These are phyloP conservation scores for Oophaga pumilio DNA, from an alignment of 2,113 vertebrate species.

Conservation along the genomic window DNA sequence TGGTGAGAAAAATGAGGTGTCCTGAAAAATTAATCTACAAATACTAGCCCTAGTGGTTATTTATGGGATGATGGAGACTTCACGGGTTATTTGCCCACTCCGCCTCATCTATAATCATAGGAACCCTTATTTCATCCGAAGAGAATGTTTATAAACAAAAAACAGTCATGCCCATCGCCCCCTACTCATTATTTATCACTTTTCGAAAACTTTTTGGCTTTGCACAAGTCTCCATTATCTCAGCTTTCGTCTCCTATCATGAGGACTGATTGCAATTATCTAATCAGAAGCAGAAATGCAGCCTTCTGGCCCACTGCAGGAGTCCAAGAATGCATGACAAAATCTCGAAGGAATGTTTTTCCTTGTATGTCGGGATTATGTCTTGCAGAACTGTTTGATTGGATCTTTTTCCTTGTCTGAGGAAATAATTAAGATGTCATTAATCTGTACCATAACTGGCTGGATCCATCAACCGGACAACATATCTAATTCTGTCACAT, in stretches of 20 bases:
- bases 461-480: background rate
- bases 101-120: too few species aligned
- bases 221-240: slow-evolving; percentile 62
- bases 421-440: slow-evolving; percentile 57
- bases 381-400: slow-evolving; percentile 70
- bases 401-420: slow-evolving; percentile 68
- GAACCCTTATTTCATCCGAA: too few species aligned
- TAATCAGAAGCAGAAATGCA: slow-evolving; percentile 77
- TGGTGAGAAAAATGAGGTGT: too few species aligned
- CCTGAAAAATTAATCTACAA: too few species aligned
- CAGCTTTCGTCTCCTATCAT: slow-evolving; percentile 72
- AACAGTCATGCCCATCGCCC: slow-evolving; percentile 43
- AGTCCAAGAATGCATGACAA: slow-evolving; percentile 72
- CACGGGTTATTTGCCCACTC: too few species aligned
- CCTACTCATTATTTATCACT: slow-evolving; percentile 62
- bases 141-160: too few species aligned
- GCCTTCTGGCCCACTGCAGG: slow-evolving; percentile 66
- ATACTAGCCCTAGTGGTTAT: too few species aligned
- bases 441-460: background rate
- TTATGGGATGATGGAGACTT: too few species aligned
- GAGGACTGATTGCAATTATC: slow-evolving; percentile 73
- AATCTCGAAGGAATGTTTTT: slow-evolving; percentile 71
- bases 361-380: slow-evolving; percentile 68
- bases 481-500: background rate
- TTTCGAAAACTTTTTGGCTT: slow-evolving; percentile 62